These are phyloP conservation scores for Trichopoda pennipes DNA, from an alignment of 2,888 invertebrate genomes.

Conservation along the genomic window DNA sequence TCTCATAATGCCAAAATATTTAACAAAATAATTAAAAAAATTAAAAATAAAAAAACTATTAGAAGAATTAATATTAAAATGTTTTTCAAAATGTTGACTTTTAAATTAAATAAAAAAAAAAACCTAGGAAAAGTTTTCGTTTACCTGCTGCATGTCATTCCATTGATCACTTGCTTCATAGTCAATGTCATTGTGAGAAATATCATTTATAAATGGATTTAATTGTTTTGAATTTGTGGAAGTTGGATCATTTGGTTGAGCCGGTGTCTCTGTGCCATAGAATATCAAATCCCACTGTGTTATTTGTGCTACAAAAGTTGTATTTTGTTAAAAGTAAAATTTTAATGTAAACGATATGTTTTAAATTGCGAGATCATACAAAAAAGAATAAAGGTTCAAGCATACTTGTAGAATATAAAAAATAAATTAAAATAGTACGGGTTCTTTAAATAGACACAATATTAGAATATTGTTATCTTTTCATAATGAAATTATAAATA, in stretches of 20 bases:
- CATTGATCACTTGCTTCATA: conserved; percentile 83
- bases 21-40: too few species aligned
- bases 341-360: not conserved
- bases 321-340: not conserved
- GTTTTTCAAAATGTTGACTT: too few species aligned
- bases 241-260: conserved; percentile 82
- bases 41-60: too few species aligned
- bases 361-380: not conserved
- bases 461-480: too few species aligned
- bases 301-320: conserved; percentile 82
- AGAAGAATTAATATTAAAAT: too few species aligned
- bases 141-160: conserved; percentile 85
- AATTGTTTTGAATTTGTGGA: conserved; percentile 76
- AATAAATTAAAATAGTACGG: too few species aligned
- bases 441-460: too few species aligned
- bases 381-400: not conserved
- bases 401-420: too few species aligned
- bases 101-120: not conserved
- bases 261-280: conserved; percentile 88
- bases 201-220: conserved; percentile 80
- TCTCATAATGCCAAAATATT: too few species aligned
- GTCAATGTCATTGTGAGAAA: conserved; percentile 84
- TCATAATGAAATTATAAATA: too few species aligned
- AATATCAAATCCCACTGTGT: conserved; percentile 91
- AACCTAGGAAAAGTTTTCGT: conserved; percentile 6